Conservation (phyloP, 2,888 invertebrate genomes). For the Clivina fossor region DNA sequence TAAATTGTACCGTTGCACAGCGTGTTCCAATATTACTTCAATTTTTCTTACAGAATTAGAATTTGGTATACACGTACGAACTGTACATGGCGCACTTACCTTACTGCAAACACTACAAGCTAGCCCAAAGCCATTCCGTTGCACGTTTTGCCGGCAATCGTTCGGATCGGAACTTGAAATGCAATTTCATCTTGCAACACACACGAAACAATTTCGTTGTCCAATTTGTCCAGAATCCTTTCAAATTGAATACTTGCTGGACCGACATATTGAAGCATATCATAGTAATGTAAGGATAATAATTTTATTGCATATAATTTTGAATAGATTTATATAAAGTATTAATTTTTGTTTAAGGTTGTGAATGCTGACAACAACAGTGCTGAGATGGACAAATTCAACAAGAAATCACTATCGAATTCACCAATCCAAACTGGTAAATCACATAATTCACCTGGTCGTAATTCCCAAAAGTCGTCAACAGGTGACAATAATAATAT, state of each 20-base stretch:
- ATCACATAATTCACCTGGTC: constrained; percentile 9
- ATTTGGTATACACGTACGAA: constrained; percentile 68
- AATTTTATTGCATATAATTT: constrained; percentile 14
- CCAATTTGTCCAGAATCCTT: constrained; percentile 84
- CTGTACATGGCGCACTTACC: constrained; percentile 58
- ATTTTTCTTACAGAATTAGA: constrained; percentile 40
- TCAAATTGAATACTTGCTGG: constrained; percentile 87
- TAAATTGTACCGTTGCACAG: constrained; percentile 80
- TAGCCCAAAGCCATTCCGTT: constrained; percentile 55
- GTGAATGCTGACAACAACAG: constrained; percentile 21
- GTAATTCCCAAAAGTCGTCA: constrained; percentile 35
- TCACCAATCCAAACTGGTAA: constrained; percentile 12
- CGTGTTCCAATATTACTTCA: constrained; percentile 62
- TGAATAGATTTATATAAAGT: neutral
- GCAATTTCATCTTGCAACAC: constrained; percentile 73
- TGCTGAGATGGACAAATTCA: constrained; percentile 17
- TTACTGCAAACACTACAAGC: constrained; percentile 45
- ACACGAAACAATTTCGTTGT: constrained; percentile 77
- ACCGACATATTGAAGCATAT: constrained; percentile 82
- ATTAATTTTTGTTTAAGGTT: constrained; percentile 1
- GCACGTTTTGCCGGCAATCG: constrained; percentile 70
- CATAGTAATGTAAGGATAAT: constrained; percentile 54
- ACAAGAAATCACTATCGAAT: constrained; percentile 29
- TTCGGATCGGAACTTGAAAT: constrained; percentile 72
- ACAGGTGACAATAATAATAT: constrained; percentile 54